Evolutionary conservation across 2,797 vertebrate species (phyloP), one percentile per base, ranked within the genome.

Genomic region (Anguilla anguilla): DNA sequence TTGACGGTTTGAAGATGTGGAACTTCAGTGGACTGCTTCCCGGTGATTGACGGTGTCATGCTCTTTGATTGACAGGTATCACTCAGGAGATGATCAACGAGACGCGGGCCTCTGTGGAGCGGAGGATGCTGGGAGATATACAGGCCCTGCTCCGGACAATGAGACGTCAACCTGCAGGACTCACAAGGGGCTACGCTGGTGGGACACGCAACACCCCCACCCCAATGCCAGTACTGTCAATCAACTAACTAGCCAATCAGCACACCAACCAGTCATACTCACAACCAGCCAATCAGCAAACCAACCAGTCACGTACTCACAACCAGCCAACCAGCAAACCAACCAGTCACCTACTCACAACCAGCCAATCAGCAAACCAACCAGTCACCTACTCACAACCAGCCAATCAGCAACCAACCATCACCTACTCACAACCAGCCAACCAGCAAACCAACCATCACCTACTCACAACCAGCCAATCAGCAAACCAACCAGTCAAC

Each of bases 51-150:
- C 82, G 72, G 39, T 87, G 83, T 86, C 19, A 39, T 67, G 31
- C 87, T 51, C 86, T 64, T 77, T 85, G 15, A 46, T 82, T 89
- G 91, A 86, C 94, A 99, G 98, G 98, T 88, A 99, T 99, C 95
- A 99, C 98, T 4, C 98, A 99, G 93, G 98, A 99, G 92, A 99
- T 97, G 95, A 98, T 99, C 95, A 99, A 99, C 1, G 98, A 98
- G 94, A 98, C 97, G 46, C 95, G 98, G 53, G 97, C 97, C 0
- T 97, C 98, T 0, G 97, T 97, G 0, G 98, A 99, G 95, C 96
- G 97, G 93, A 96, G 93, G 92, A 98, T 99, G 98, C 96, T 98
- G 88, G 94, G 94, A 85, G 98, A 99, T 92, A 96, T 99, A 90
- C 97, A 97, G 93, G 96, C 96, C 61, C 96, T 98, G 91, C 94